Percentiles rank a stretch among this genome's conserved stretches.
Evolutionary conservation across 2,888 invertebrate genomes (phyloP).

Genomic region (Pyrochroa serraticornis): DNA sequence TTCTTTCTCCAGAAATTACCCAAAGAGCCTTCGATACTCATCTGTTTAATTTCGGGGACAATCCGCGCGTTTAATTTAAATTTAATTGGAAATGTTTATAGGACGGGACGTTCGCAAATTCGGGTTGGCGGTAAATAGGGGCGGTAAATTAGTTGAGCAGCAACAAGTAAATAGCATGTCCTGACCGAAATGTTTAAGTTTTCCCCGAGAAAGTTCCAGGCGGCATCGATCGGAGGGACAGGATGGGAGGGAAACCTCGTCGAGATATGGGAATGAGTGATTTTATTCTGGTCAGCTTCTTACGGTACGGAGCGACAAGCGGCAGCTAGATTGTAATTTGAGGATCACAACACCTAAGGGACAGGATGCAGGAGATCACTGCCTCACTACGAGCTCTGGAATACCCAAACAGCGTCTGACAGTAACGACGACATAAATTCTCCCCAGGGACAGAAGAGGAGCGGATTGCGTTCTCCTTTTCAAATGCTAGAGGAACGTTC

Average conservation of each 20-base stretch:
- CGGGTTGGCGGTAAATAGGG: too few species aligned
- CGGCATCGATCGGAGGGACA: too few species aligned
- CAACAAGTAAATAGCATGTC: too few species aligned
- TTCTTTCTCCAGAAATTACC: too few species aligned
- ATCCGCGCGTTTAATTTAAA: too few species aligned
- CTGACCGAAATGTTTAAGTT: too few species aligned
- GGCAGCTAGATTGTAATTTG: slow-evolving; percentile 57
- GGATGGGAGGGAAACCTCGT: not conserved
- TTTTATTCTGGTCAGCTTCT: slow-evolving; percentile 54
- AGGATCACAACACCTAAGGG: slow-evolving; percentile 58
- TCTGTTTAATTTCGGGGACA: too few species aligned
- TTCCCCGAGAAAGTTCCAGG: too few species aligned
- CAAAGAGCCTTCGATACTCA: too few species aligned
- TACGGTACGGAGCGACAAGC: slow-evolving; percentile 46
- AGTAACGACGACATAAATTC: slow-evolving; percentile 59
- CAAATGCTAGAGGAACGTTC: slow-evolving; percentile 24
- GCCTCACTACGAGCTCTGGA: slow-evolving; percentile 34
- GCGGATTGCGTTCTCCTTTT: slow-evolving; percentile 41
- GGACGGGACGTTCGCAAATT: too few species aligned
- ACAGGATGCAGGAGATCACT: slow-evolving; percentile 45
- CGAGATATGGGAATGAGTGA: slow-evolving; percentile 25
- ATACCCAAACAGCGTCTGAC: slow-evolving; percentile 57
- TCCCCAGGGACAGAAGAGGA: slow-evolving; percentile 48
- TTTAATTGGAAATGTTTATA: too few species aligned
- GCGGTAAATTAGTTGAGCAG: too few species aligned